Conservation (phyloP, 64 coral and sea anemone species). For the Actinia equina region DNA sequence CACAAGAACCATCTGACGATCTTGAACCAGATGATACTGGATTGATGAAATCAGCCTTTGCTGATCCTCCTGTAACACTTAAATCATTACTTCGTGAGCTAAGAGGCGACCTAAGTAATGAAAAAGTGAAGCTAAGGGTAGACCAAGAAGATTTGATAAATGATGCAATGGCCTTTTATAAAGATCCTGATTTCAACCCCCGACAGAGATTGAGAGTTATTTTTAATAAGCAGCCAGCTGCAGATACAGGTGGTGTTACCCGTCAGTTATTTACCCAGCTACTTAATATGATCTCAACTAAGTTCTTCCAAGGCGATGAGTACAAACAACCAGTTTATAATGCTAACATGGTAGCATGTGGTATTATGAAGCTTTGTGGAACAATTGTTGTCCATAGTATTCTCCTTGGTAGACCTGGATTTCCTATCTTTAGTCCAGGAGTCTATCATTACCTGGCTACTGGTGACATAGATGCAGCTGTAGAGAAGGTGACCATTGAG, state of each 20-base stretch:
- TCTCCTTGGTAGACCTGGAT: constrained; percentile 53
- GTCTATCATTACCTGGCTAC: constrained; percentile 67
- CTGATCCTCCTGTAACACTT: too few relatives aligned
- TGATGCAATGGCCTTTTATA: constrained; percentile 57
- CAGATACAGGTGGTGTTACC: constrained; percentile 39
- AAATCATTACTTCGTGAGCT: too few relatives aligned
- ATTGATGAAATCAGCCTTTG: too few relatives aligned
- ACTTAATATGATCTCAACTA: constrained; percentile 25
- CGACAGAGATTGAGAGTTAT: constrained; percentile 37
- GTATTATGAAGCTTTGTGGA: constrained; percentile 54
- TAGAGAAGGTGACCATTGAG: constrained; percentile 49
- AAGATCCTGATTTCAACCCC: constrained; percentile 47
- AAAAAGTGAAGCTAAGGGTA: constrained; percentile 53
- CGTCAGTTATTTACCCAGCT: constrained; percentile 58
- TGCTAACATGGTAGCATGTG: constrained; percentile 48
- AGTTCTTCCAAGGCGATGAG: constrained; percentile 51
- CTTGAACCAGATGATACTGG: too few relatives aligned
- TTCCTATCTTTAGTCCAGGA: constrained; percentile 41
- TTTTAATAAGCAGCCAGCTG: constrained; percentile 47
- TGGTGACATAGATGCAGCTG: constrained; percentile 48
- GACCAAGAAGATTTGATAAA: constrained; percentile 52
- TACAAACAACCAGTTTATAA: constrained; percentile 44
- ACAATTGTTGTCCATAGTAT: constrained; percentile 72
- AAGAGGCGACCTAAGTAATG: too few relatives aligned
- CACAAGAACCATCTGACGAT: too few relatives aligned